Evolutionary conservation across 2,888 invertebrate genomes (phyloP), one percentile per base, ranked within the genome.

Genomic region (Brachyopa scutellaris): DNA sequence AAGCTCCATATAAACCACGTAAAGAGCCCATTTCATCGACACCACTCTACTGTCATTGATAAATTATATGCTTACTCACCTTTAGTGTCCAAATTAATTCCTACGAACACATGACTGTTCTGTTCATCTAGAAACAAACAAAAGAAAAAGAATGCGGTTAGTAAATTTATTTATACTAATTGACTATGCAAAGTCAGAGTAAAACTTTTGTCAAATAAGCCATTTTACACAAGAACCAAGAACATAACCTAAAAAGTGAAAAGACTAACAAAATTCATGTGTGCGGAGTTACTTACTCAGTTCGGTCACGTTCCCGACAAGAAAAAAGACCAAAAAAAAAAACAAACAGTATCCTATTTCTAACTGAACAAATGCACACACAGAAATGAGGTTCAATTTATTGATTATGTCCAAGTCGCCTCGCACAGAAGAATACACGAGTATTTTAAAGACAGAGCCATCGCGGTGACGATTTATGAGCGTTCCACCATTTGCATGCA

Each of bases 401-500:
- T 80, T 76, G 80, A 80, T 76, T 64, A 51, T 49, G 36, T 45
- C 72, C 33, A 64, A 59, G 69, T 38, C 57, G 76, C 38, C 62
- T 29, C 26, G 26, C 26, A 61, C 49, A 69, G 38, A 31, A 9
- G 42, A 38, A 26, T 11, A 11, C 21, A n/a, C n/a, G n/a, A n/a
- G n/a, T n/a, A n/a, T n/a, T n/a, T n/a, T n/a, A 11, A 15, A 21
- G 6, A 17, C 8, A 19, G 7, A 2, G 6, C 7, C 3, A 33
- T 33, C 51, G 31, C 19, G 21, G 13, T 61, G 62, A 15, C 66
- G 69, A 80, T 80, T 80, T 80, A 80, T 76, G 76, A 74, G 29
- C 55, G 42, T 42, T 64, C 5, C 76, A 64, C 59, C 29, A 80
- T 80, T 80, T 70, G 80, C 80, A 80, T 80, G 45, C 51, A 70